Percentiles rank a stretch among this genome's conserved stretches.
These are phyloP conservation scores for Trissolcus brochymenae DNA, from an alignment of 2,888 invertebrate species.

Conservation along the genomic window DNA sequence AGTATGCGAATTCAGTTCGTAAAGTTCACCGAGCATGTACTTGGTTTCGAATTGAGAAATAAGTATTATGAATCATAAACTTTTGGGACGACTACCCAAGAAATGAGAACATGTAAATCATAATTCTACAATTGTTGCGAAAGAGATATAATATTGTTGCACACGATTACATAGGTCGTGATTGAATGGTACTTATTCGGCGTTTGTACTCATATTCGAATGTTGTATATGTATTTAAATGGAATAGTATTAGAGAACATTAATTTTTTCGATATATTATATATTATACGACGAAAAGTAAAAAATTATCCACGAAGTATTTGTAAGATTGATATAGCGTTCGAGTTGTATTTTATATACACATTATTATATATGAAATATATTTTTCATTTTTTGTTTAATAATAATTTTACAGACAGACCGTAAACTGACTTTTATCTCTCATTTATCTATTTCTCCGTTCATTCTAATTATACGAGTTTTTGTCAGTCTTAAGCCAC, in stretches of 20 bases:
- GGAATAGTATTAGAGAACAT: conserved; percentile 18
- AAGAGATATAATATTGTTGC: conserved; percentile 5
- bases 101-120: background rate
- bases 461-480: conserved; percentile 21
- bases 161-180: conserved; percentile 1
- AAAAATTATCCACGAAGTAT: conserved; percentile 33
- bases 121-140: conserved; percentile 16
- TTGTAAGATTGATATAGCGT: conserved; percentile 40
- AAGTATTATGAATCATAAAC: conserved; percentile 36
- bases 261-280: conserved; percentile 25
- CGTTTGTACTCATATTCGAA: conserved; percentile 28
- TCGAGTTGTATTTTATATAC: conserved; percentile 38
- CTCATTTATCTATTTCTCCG: background rate
- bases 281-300: conserved; percentile 6
- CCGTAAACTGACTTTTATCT: background rate
- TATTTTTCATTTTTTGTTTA: conserved; percentile 16
- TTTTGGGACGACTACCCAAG: background rate
- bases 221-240: conserved; percentile 39
- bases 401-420: background rate
- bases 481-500: conserved; percentile 30
- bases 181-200: conserved; percentile 24
- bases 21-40: background rate
- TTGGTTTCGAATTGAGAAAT: conserved; percentile 13
- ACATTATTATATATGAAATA: conserved; percentile 16
- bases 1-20: background rate